Conservation (phyloP, 2,888 invertebrate species). For the Gastracanthus pulcherrimus region DNA sequence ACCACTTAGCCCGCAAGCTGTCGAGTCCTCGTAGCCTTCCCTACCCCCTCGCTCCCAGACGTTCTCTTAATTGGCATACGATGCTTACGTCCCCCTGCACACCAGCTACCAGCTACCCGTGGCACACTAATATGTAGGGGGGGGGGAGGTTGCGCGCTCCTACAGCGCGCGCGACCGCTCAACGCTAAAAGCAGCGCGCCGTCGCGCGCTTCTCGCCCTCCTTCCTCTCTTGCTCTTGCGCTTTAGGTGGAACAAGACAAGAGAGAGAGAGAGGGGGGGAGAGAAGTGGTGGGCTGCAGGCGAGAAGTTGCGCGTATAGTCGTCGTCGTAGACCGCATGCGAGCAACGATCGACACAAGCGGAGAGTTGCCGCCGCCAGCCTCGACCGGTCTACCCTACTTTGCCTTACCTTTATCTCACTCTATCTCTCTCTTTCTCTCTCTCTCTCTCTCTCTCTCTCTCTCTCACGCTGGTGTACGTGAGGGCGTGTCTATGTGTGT, state of each 20-base stretch:
- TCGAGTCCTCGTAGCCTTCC: slow-evolving; percentile 63
- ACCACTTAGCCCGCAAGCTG: slow-evolving; percentile 73
- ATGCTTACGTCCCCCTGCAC: slow-evolving; percentile 59
- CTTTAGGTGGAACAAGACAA: not conserved
- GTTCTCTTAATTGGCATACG: slow-evolving; percentile 72
- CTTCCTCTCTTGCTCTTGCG: not conserved
- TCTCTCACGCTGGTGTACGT: too few species aligned
- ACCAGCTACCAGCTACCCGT: slow-evolving; percentile 47
- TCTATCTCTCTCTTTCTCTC: not conserved
- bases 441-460: not conserved
- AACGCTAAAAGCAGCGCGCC: slow-evolving; percentile 61
- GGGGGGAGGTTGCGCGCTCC: too few species aligned
- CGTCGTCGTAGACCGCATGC: not conserved
- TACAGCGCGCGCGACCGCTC: not conserved
- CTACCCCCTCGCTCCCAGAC: too few species aligned
- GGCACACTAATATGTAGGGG: slow-evolving; percentile 28
- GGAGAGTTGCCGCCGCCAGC: not conserved
- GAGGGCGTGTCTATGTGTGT: too few species aligned
- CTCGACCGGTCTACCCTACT: not conserved
- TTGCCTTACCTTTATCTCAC: not conserved
- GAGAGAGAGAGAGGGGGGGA: not conserved
- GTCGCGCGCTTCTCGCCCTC: slow-evolving; percentile 3
- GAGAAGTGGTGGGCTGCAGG: not conserved
- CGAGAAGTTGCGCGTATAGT: slow-evolving; percentile 14
- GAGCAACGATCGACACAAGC: slow-evolving; percentile 1